phyloP scores from a whole-genome alignment of 2,113 vertebrate species.

The Muscicapa adusta region DNA sequence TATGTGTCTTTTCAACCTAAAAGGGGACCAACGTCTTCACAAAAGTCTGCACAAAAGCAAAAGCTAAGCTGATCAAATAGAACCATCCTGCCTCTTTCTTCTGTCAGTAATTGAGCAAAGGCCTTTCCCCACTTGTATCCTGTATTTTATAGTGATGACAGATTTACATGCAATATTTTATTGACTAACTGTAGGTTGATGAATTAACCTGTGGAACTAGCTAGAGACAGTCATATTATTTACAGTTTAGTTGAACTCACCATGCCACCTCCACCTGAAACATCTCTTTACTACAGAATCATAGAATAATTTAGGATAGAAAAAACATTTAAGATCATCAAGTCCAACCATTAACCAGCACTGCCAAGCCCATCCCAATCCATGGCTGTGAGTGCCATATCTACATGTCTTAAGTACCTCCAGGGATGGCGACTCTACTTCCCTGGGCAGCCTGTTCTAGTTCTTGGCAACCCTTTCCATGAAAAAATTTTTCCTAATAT shows the following conservation, averaged over 20 bases:
- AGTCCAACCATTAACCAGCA: neutral
- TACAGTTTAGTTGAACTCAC: neutral
- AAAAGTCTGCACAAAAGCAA: neutral
- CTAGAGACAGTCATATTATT: neutral
- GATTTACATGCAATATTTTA: neutral
- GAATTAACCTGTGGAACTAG: neutral
- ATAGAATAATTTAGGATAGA: neutral
- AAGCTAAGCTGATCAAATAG: neutral
- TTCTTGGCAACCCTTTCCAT: neutral
- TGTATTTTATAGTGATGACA: neutral
- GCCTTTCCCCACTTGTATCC: neutral
- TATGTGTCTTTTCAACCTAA: neutral
- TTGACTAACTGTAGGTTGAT: neutral
- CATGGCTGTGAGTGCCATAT: neutral
- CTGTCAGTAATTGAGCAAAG: neutral
- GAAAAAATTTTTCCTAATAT: neutral
- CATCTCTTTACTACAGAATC: neutral
- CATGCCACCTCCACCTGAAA: neutral
- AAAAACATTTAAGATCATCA: neutral
- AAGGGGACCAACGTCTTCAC: neutral
- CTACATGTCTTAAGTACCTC: neutral
- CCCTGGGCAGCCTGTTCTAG: neutral
- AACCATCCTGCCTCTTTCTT: neutral
- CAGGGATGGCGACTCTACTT: neutral
- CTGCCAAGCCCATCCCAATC: neutral